Conservation (phyloP, 2,888 invertebrate genomes). For the Diaperis boleti region DNA sequence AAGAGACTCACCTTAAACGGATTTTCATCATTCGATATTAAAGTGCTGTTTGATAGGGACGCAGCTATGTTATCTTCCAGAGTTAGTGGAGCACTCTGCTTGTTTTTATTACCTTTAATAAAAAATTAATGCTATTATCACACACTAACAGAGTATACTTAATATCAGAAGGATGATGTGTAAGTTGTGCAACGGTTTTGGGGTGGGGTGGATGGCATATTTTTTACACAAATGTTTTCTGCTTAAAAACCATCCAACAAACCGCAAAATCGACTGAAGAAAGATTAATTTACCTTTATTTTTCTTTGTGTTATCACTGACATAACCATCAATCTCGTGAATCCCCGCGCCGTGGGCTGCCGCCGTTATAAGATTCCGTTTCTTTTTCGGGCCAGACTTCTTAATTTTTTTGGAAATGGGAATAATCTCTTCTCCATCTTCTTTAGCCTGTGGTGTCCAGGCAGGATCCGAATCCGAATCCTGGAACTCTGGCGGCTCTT, state of each 20-base stretch:
- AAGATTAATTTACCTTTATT: conserved; percentile 46
- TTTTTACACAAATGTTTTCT: too few species aligned
- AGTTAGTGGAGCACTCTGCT: conserved; percentile 58
- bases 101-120: conserved; percentile 48
- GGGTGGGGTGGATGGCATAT: too few species aligned
- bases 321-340: conserved; percentile 71
- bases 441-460: conserved; percentile 78
- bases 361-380: conserved; percentile 63
- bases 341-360: conserved; percentile 71
- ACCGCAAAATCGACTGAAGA: too few species aligned
- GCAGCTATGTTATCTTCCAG: conserved; percentile 67
- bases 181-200: too few species aligned
- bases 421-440: conserved; percentile 62
- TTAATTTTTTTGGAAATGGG: conserved; percentile 33
- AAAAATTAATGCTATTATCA: background rate
- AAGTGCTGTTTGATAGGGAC: conserved; percentile 66
- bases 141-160: too few species aligned
- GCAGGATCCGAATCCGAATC: conserved; percentile 78
- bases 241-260: too few species aligned
- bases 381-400: conserved; percentile 41
- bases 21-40: conserved; percentile 69
- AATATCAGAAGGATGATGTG: too few species aligned
- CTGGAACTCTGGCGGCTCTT: conserved; percentile 70
- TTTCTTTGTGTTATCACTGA: conserved; percentile 57
- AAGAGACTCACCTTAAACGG: conserved; percentile 70